Evolutionary conservation across 2,113 vertebrate species (phyloP), one percentile per base, ranked within the genome.

Genomic region (Arvicanthis niloticus): DNA sequence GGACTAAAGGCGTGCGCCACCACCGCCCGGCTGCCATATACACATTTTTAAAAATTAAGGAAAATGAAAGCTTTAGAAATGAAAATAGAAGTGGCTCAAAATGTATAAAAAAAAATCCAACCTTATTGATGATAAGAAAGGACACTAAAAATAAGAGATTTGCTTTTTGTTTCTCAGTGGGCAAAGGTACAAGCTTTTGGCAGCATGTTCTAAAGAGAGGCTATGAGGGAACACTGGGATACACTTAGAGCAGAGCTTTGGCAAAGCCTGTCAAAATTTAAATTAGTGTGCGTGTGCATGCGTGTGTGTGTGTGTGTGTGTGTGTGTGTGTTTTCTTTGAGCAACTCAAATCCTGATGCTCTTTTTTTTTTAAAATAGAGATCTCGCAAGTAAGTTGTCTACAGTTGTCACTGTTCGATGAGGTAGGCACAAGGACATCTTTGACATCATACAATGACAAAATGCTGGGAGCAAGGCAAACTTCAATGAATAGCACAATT

Each of bases 51-150:
- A 37, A n/a, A 48, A 53, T n/a, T 12, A 53, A 96, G 72, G 34
- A 45, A 86, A 68, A 68, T 87, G 12, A 45, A 82, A 62, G 24
- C 88, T 90, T 75, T 42, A 86, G 76, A 91, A 91, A 58, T 88
- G 22, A 40, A 93, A 75, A 45, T 97, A 29, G 26, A 93, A 75
- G 76, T 97, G 31, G 0, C 26, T 60, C 73, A 77, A 87, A 77
- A 40, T 77, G 75, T 58, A n/a, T 76, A 67, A 90, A 89, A 78
- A 78, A 85, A 62, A 70, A 9, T 6, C 34, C 62, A 91, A 4
- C 72, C 42, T 94, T 75, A 34, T 87, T 70, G 26, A 72, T 51
- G 77, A 29, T 56, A 65, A 87, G 85, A 82, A 94, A 94, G 75
- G 21, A 92, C 62, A 17, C 75, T 82, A 70, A 42, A 89, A 75